Evolutionary conservation across 53 echinoderm and acorn worm genomes (phyloP).

Genomic region (Paelopatides confundens): DNA sequence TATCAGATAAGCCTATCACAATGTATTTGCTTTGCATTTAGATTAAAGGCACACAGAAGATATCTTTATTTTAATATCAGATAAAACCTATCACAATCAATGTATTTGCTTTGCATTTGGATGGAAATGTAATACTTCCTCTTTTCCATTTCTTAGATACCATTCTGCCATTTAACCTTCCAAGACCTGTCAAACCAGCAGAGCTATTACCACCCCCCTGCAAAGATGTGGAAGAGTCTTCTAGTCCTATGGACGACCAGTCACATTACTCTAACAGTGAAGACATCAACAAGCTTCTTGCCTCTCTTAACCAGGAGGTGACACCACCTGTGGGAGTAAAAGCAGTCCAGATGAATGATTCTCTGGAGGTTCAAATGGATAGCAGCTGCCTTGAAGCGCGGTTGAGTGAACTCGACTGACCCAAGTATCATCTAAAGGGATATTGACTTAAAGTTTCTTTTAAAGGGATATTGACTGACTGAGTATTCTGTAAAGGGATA

Average conservation of each 20-base stretch:
- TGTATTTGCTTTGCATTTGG: too few relatives aligned
- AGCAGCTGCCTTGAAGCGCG: background rate
- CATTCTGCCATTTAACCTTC: slow-evolving; percentile 19
- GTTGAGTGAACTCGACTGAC: slow-evolving; percentile 9
- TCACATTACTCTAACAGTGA: slow-evolving; percentile 26
- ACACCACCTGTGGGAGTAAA: background rate
- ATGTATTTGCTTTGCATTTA: too few relatives aligned
- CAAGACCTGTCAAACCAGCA: background rate
- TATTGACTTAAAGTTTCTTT: too few relatives aligned
- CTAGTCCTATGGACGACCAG: slow-evolving; percentile 18
- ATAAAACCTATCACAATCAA: too few relatives aligned
- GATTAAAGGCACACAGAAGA: too few relatives aligned
- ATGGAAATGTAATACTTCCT: too few relatives aligned
- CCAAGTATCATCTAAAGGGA: too few relatives aligned
- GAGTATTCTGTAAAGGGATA: too few relatives aligned
- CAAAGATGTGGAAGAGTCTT: slow-evolving; percentile 24
- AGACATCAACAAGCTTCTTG: background rate
- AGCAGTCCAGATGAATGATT: background rate
- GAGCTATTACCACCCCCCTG: background rate
- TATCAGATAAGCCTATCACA: too few relatives aligned
- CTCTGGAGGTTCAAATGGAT: background rate
- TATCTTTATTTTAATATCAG: too few relatives aligned
- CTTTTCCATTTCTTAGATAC: background rate
- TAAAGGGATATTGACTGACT: too few relatives aligned
- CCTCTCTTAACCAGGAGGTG: slow-evolving; percentile 7